phyloP scores from a whole-genome alignment of 1,140 invertebrate species.

The Anoplolepis gracilipes region DNA sequence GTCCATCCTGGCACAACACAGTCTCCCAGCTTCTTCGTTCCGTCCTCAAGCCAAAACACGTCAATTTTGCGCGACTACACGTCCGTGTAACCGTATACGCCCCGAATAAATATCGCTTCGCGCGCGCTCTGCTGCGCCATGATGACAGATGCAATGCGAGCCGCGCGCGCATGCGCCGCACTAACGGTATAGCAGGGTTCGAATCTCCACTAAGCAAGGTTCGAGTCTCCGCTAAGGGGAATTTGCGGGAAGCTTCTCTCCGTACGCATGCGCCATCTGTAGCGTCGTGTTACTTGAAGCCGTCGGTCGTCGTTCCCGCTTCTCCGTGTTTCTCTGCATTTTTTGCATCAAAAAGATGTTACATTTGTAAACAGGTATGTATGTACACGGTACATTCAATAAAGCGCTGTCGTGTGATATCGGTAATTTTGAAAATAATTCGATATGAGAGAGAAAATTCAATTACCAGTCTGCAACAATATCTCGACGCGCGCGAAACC shows the following conservation, averaged over 20 bases:
- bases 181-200: background rate
- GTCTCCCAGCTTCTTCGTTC: background rate
- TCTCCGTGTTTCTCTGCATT: no score
- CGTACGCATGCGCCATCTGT: background rate
- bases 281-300: background rate
- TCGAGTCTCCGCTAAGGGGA: no score
- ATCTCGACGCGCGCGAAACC: background rate
- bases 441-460: background rate
- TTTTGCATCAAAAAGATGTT: background rate
- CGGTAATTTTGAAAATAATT: no score
- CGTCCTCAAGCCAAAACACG: background rate
- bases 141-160: slow-evolving; percentile 28
- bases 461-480: background rate
- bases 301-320: no score
- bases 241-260: no score
- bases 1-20: background rate
- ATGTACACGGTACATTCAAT: no score
- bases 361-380: background rate
- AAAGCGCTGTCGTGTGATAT: no score
- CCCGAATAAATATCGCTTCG: background rate
- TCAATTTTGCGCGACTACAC: background rate
- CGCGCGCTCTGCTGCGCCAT: background rate
- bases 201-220: no score
- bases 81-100: background rate
- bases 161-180: background rate